These are phyloP conservation scores for Raja brachyura DNA, from an alignment of 2,113 vertebrate genomes.

Conservation along the genomic window DNA sequence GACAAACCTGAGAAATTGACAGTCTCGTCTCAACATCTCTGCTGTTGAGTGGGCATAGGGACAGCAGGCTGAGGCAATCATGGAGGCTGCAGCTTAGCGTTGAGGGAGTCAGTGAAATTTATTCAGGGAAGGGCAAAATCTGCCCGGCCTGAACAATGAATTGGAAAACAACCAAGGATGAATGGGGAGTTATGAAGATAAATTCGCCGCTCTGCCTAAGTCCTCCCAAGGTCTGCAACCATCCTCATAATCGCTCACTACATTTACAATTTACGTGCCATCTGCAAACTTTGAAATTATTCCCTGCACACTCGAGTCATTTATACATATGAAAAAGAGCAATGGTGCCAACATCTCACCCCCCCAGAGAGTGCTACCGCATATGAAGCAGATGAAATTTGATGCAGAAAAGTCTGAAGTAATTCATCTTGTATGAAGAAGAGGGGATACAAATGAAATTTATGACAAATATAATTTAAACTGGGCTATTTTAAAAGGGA, in stretches of 20 bases:
- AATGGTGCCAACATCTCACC: no score
- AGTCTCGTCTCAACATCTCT: not conserved
- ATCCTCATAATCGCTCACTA: not conserved
- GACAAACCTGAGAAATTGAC: conserved; percentile 9
- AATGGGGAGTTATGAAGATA: not conserved
- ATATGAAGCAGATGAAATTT: no score
- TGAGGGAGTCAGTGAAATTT: not conserved
- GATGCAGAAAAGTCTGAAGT: no score
- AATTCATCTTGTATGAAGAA: no score
- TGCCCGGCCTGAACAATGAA: not conserved
- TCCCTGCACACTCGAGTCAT: no score
- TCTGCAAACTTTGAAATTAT: no score
- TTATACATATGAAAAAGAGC: no score
- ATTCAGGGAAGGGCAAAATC: not conserved
- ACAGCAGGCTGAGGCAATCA: not conserved
- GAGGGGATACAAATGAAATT: no score
- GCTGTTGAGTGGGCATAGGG: not conserved
- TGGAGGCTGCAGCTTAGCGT: not conserved
- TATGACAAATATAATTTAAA: no score
- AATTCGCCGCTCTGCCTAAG: not conserved
- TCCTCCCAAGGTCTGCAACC: not conserved
- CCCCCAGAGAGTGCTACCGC: no score
- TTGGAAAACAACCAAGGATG: not conserved
- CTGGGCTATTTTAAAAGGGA: no score
- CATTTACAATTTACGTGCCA: not conserved